Base-by-base conservation (phyloP, 2,888 invertebrate genomes). In the Luffia ferchaultella region DNA sequence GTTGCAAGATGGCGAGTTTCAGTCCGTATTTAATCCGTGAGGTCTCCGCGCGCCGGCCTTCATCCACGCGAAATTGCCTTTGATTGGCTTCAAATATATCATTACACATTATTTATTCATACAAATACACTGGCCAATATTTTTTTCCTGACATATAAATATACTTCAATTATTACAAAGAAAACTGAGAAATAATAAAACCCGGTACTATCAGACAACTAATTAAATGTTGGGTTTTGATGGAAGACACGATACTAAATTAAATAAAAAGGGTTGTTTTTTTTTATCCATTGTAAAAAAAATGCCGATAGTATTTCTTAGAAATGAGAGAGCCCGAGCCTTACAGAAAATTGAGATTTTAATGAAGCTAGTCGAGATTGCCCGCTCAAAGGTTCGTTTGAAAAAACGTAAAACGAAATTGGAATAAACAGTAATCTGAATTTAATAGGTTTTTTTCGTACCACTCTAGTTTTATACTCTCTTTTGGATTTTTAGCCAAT, bases 321-420 rank as follows among this genome's bases (percentile, higher is more conserved):
- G 30, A 12, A 30, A 30, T 30, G 30, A 30, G 30, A 30, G 3
- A 30, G 30, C 30, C 12, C 12, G 5, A 12, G 30, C 30, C 30
- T 15, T n/a, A 18, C 7, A 15, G 1, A 49, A 55, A 58, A 57
- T 54, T 51, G 55, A 52, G 43, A 52, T 56, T 55, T 55, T 54
- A 58, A 57, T 57, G 53, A 55, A 57, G 51, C 49, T 19, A 45
- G 42, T 43, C 46, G 46, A 48, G 51, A 42, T 49, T 43, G 50
- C 30, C 5, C 30, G 30, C 30, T 12, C 30, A 12, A 12, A 12
- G 30, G 30, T 30, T 12, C 30, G 30, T 30, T 30, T 30, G 30
- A 12, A 30, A 30, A 41, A 48, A 16, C 47, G 19, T 42, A 51
- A 53, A 53, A 49, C 42, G 45, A 54, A 54, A 52, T 52, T 45